These are phyloP conservation scores for Aspidiotus destructor DNA, from an alignment of 2,888 invertebrate genomes.

Conservation along the genomic window DNA sequence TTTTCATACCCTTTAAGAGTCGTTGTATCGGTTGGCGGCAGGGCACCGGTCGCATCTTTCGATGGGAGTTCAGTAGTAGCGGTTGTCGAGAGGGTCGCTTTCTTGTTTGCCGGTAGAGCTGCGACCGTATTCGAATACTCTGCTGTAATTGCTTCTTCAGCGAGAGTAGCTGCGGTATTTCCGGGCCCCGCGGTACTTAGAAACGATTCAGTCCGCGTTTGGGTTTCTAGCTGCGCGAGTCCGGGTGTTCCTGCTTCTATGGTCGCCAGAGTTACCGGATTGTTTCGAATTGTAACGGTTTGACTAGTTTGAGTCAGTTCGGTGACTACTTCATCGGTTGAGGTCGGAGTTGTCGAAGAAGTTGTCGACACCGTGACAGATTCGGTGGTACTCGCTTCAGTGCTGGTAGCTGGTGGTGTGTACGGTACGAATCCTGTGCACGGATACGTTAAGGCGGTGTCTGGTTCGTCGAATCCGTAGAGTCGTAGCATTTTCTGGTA, in stretches of 20 bases:
- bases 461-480: constrained; percentile 66
- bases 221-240: too few species aligned
- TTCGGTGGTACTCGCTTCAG: constrained; percentile 16
- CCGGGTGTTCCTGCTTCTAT: constrained; percentile 10
- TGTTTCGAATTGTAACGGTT: constrained; percentile 25
- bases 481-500: constrained; percentile 64
- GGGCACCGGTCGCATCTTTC: background rate
- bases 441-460: constrained; percentile 38
- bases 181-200: background rate
- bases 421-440: constrained; percentile 33
- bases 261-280: background rate
- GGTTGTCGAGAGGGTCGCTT: too few species aligned
- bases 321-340: constrained; percentile 28
- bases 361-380: constrained; percentile 29
- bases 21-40: too few species aligned
- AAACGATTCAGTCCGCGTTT: too few species aligned
- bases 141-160: too few species aligned
- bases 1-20: too few species aligned
- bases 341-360: constrained; percentile 25
- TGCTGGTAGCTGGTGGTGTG: constrained; percentile 34
- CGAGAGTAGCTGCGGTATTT: background rate
- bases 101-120: too few species aligned
- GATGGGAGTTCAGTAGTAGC: background rate
- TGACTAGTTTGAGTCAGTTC: constrained; percentile 34
- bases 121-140: too few species aligned